Evolutionary conservation across 92 coral and sea anemone species (phyloP), one percentile per base, ranked within the genome.

Genomic region (Bergia sp.): DNA sequence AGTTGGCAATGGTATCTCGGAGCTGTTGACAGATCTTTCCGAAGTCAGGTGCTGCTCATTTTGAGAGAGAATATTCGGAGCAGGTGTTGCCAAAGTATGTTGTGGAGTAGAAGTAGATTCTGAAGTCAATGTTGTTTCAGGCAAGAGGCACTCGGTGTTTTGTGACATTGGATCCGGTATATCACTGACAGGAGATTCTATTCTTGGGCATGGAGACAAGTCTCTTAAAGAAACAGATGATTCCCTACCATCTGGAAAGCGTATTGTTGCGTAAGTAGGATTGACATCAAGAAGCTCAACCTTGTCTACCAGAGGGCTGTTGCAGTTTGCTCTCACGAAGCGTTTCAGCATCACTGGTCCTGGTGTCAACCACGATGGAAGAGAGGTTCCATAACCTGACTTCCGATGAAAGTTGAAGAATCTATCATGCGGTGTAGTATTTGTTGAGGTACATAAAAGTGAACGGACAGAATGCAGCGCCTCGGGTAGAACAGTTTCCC

Each of bases 161-260:
- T 55, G 64, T 55, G 64, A 55, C 64, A 55, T 55, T 55, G 64
- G 64, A 55, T 55, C 64, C 64, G 64, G 64, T 55, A 55, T 55
- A 55, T 55, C 64, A 55, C 64, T 55, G 64, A 55, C 64, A 55
- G 64, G 64, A 55, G 64, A 55, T 55, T 55, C 64, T 55, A 55
- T 55, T 55, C 79, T 74, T 73, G 91, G 91, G 29, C 89, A 82
- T 84, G 91, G 91, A 11, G 91, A 88, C 15, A 89, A 88, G 47
- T 89, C 82, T 53, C 74, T n/a, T 53, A 80, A 39, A 38, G 90
- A 79, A 5, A 90, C 92, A 13, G 90, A 89, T 40, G 89, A 45
- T 73, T 92, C 94, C 53, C 90, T 86, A 13, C 94, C 94, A 92
- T 92, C 94, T 82, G 65, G 13, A 73, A 79, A 88, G 16, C 47